Evolutionary conservation across 2,888 invertebrate species (phyloP).

Genomic region (Disparrhopalites patrizii): DNA sequence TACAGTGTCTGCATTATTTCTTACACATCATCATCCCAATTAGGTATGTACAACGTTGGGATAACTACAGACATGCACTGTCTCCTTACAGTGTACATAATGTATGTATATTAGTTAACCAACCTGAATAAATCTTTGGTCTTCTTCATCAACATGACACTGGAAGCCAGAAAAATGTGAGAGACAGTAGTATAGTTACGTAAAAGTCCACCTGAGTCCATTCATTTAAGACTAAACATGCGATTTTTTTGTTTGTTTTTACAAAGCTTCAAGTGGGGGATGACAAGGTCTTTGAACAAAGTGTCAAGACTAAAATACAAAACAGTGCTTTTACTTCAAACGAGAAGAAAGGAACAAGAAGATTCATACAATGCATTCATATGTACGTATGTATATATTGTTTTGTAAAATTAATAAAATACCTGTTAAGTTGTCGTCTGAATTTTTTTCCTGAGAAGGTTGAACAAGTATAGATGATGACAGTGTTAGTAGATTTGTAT

Average conservation of each 20-base stretch:
- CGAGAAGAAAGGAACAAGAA: neutral
- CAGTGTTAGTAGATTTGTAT: no score
- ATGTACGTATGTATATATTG: neutral
- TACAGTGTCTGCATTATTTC: neutral
- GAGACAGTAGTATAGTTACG: no score
- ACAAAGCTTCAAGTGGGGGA: neutral
- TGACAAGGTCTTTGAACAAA: no score
- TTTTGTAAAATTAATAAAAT: neutral
- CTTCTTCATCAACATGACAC: no score
- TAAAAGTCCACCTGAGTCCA: no score
- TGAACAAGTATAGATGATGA: no score
- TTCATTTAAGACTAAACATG: no score
- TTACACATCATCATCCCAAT: neutral
- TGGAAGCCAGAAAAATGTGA: no score
- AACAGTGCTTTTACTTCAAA: neutral
- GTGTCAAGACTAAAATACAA: no score
- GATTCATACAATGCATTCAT: neutral
- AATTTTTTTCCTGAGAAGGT: no score
- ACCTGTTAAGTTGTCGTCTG: neutral
- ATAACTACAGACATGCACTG: neutral
- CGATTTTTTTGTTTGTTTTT: neutral
- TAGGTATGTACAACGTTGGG: neutral
- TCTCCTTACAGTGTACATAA: neutral
- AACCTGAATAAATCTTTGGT: no score
- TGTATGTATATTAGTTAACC: no score